Evolutionary conservation across 2,797 vertebrate genomes (phyloP), one percentile per base, ranked within the genome.

Genomic region (Gila robusta): DNA sequence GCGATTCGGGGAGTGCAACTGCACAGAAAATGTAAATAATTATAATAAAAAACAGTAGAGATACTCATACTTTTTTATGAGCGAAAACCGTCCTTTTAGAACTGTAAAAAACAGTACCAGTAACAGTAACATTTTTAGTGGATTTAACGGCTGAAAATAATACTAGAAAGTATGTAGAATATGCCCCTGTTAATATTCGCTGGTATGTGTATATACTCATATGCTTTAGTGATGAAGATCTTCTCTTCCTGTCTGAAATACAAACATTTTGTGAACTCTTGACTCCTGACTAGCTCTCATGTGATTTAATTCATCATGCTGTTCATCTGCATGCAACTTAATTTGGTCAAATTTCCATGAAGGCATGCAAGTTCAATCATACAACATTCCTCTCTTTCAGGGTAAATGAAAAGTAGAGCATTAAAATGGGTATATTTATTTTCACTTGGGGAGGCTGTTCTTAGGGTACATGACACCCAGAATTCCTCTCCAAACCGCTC

Each of bases 201-300:
- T 66, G 74, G 64, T 83, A 41, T 87, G 84, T 74, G 44, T 86
- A 64, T 79, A 49, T 74, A 16, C 26, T 70, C 19, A 23, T 32
- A 59, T 64, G 77, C 79, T 59, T 81, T 35, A 62, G 49, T 62
- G 72, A 70, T 47, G 35, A 54, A 79, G 69, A 74, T 26, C 49
- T 74, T 69, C 77, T 35, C 26, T 56, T 59, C 6, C 37, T 67
- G 79, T 64, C 47, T 67, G 52, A 74, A 88, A 79, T 59, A 79
- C 35, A 73, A 85, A 82, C 79, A 82, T 56, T 32, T 35, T 47
- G 54, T 85, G 69, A 90, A 85, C 77, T 85, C 32, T 59, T 81
- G 72, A 84, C 69, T 85, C 78, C 49, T 37, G 44, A 67, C 81
- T 87, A 82, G 76, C 26, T 47, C 59, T 79, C 47, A 76, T 85